Percentiles rank a stretch among this genome's conserved stretches.
phyloP scores from a whole-genome alignment of 1,140 invertebrate genomes.

The Colletes latitarsis region DNA sequence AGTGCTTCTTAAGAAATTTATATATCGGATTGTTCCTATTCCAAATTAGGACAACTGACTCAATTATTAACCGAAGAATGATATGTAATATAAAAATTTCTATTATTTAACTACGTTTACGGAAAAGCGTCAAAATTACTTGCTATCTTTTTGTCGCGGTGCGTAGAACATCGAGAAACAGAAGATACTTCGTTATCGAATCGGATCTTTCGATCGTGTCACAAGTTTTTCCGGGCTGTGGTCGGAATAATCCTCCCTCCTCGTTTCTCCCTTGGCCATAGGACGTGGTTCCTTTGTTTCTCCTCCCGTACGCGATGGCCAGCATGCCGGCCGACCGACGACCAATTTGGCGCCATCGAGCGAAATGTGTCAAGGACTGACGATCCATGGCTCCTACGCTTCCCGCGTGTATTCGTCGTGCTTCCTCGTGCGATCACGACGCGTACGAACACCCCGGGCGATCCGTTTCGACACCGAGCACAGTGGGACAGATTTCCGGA shows the following conservation, averaged over 20 bases:
- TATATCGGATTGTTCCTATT: too few species aligned
- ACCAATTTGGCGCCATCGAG: slow-evolving; percentile 75
- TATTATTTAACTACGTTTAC: too few species aligned
- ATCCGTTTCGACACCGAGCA: background rate
- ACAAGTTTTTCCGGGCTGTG: slow-evolving; percentile 14
- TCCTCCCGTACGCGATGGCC: slow-evolving; percentile 43
- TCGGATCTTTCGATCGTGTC: background rate
- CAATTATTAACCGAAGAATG: too few species aligned
- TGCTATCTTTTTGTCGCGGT: too few species aligned
- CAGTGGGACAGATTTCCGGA: too few species aligned
- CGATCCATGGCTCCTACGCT: slow-evolving; percentile 53
- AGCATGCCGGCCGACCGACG: slow-evolving; percentile 59
- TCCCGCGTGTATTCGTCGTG: slow-evolving; percentile 36
- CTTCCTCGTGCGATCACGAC: slow-evolving; percentile 13
- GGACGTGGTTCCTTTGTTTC: slow-evolving; percentile 41
- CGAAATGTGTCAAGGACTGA: slow-evolving; percentile 78
- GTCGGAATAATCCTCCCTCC: slow-evolving; percentile 29
- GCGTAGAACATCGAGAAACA: too few species aligned
- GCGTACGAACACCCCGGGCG: slow-evolving; percentile 7
- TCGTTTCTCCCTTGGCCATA: slow-evolving; percentile 35
- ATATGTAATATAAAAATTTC: too few species aligned
- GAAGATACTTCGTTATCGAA: background rate
- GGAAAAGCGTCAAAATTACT: too few species aligned
- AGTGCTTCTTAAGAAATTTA: too few species aligned
- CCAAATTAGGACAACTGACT: too few species aligned